Conservation (phyloP, 2,888 invertebrate genomes). For the Diarsia brunnea region DNA sequence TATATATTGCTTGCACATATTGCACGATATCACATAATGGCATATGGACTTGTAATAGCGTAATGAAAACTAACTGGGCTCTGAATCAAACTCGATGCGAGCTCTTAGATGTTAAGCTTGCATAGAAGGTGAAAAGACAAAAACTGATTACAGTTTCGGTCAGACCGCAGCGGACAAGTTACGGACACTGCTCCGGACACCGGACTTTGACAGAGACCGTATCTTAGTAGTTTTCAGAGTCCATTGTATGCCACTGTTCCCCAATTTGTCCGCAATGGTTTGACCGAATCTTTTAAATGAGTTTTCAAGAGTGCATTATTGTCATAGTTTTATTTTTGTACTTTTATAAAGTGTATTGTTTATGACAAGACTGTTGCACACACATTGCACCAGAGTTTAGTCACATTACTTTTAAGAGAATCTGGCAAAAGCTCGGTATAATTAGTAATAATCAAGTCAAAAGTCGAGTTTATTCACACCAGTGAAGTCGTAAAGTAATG, state of each 20-base stretch:
- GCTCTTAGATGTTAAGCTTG: background rate
- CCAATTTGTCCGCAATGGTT: background rate
- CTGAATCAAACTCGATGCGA: background rate
- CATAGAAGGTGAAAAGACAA: background rate
- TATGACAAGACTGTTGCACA: conserved; percentile 13
- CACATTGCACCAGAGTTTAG: conserved; percentile 32
- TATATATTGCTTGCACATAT: background rate
- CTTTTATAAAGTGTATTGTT: background rate
- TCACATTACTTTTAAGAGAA: conserved; percentile 7
- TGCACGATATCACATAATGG: conserved; percentile 10
- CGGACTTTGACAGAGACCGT: background rate
- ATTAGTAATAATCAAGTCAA: conserved; percentile 12
- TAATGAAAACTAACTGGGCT: conserved; percentile 35
- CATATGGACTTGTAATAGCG: conserved; percentile 17
- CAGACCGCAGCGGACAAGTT: background rate
- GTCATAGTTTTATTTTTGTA: background rate
- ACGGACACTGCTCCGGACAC: background rate
- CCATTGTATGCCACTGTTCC: background rate
- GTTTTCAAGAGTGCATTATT: background rate
- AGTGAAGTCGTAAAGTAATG: background rate
- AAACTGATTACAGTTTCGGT: background rate
- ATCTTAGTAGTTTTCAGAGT: background rate
- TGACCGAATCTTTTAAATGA: background rate
- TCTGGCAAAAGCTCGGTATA: background rate
- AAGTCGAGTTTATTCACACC: conserved; percentile 15